These are phyloP conservation scores for Nothoprocta pentlandii DNA, from an alignment of 2,113 vertebrate species.

Conservation along the genomic window DNA sequence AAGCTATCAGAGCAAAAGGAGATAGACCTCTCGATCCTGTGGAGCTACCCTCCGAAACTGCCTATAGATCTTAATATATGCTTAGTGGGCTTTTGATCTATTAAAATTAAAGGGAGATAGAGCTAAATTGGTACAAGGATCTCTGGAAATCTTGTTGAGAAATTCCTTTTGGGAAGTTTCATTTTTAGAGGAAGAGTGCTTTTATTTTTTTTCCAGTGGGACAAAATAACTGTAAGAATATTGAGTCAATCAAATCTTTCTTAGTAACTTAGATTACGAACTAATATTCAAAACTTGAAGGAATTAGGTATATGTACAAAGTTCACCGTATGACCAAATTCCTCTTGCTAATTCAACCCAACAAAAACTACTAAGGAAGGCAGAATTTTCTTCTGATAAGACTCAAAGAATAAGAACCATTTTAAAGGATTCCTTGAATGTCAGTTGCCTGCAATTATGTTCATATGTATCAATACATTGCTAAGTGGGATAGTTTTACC, in stretches of 20 bases:
- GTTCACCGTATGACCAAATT: too few relatives aligned
- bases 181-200: not conserved
- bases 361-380: not conserved
- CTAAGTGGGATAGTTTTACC: not conserved
- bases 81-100: fast-evolving
- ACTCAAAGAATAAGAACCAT: not conserved
- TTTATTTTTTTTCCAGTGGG: not conserved
- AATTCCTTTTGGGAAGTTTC: not conserved
- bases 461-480: not conserved
- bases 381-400: not conserved
- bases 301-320: too few relatives aligned
- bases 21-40: not conserved
- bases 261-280: too few relatives aligned
- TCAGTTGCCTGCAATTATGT: not conserved
- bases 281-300: too few relatives aligned
- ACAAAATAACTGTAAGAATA: too few relatives aligned
- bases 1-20: not conserved
- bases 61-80: not conserved
- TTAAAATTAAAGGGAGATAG: not conserved
- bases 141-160: not conserved
- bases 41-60: not conserved
- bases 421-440: fast-evolving
- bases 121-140: not conserved
- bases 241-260: too few relatives aligned
- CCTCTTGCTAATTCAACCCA: too few relatives aligned